Evolutionary conservation across 2,888 invertebrate genomes (phyloP), one percentile per base, ranked within the genome.

Genomic region (Rhamnusium bicolor): DNA sequence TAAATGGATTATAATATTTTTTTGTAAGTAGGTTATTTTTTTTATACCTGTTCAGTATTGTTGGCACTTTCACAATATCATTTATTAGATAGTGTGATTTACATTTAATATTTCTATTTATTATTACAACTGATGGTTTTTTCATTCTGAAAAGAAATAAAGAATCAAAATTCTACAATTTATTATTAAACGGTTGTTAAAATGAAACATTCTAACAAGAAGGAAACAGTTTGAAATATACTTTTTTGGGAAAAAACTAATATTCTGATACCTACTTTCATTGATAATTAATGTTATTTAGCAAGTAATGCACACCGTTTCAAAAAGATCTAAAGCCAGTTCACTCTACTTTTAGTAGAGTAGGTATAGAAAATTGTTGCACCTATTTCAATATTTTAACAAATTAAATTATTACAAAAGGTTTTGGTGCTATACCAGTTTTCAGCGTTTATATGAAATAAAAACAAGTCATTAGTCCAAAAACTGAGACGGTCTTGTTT

Each of bases 1-100:
- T 65, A 71, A 71, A 77, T 77, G 77, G 77, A 77, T 75, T 77
- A 75, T 53, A 70, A 74, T 56, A 69, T 74, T 72, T 77, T 75
- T 47, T 72, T 54, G 65, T 77, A 63, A 75, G 67, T 72, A 73
- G 76, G 66, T 72, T 66, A 24, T 32, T 68, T 46, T 29, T 51
- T 65, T 62, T 14, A 14, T 18, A 19, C 16, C 29, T 51, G 12
- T 51, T 10, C 16, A 12, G 12, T 18, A 16, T 24, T 21, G 18
- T 61, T 46, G 21, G 46, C 49, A 65, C 65, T 65, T 65, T 65
- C 65, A 65, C 65, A 29, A 12, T 14, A 40, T 40, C 12, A 40
- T 51, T 29, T 29, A 12, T 29, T 18, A 18, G 16, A 12, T 51
- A 10, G 51, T 2, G 51, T 19, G 19, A 51, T 51, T 51, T 51